Base-by-base conservation (phyloP, 2,797 vertebrate species). In the Chelidonichthys spinosus region DNA sequence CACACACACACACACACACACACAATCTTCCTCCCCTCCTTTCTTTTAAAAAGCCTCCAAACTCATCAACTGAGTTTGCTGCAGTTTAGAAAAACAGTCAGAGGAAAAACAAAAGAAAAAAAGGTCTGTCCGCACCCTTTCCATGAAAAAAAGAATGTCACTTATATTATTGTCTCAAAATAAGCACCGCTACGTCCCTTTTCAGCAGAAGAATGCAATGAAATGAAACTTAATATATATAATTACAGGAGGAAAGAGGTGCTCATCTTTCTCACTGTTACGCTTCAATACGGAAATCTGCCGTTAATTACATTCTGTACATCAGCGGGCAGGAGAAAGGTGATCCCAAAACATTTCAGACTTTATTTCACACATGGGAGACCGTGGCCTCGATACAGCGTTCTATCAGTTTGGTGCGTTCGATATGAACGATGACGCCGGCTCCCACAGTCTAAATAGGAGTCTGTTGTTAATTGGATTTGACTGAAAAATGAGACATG, bases 401-500 rank as follows among this genome's bases (percentile, higher is more conserved):
- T 25, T 59, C 56, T 11, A 47, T 11, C 33, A 8, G 67, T 5
- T 33, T 52, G 55, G 63, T 55, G 65, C 56, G 5, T 33, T 58
- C 32, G n/a, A 14, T 53, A 39, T 70, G 78, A 78, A 70, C 55
- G 81, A 81, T 75, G 81, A 79, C n/a, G 17, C 17, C 40, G 54
- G 54, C 54, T 69, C 25, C 11, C 5, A 4, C 39, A 62, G 40
- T 79, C 69, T 60, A 76, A 83, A 76, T 35, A 64, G 64, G 50
- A 73, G 55, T 49, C 76, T 74, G 62, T 33, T 81, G 74, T 81
- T 91, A 87, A 87, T 74, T 79, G 73, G 83, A 85, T 85, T 84
- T 79, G 78, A 75, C 75, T 76, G 65, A 81, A 75, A 87, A 78
- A 76, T 73, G 67, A 84, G 66, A 60, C 65, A 25, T 11, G 68